Base-by-base conservation (phyloP, 2,888 invertebrate genomes). In the Agapetus fuscipes region DNA sequence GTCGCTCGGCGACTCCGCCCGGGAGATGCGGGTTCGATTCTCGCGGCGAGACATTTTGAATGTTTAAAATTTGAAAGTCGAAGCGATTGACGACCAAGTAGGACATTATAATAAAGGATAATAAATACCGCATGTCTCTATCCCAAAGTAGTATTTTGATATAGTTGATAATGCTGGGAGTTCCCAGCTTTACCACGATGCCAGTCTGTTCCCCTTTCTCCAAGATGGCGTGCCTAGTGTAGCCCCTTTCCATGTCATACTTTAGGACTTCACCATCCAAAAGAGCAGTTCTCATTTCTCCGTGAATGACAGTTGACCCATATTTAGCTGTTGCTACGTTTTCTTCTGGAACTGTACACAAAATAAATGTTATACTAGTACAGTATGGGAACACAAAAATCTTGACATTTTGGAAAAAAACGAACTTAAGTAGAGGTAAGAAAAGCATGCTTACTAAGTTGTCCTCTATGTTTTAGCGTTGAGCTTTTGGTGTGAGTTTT, bases 141-240 rank as follows among this genome's bases (percentile, higher is more conserved):
- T 97, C 97, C 94, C 95, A 96, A 9, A 98, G 73, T 51, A 95
- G 70, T 75, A 98, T 78, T 42, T 82, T 78, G 42, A 98, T 77
- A 56, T 93, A 87, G 72, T 98, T 98, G 53, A 98, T 77, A 55
- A 97, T 94, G 59, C 83, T 89, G 50, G 82, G 79, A 34, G 82
- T 77, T 49, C 80, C 80, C 38, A 96, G 73, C 53, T 87, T 83
- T 31, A 96, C 81, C 5, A 87, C 75, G 57, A 96, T 93, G 43
- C 90, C 86, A 42, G 61, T 61, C 58, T 81, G 78, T 61, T 80
- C 79, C 26, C 72, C 76, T 46, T 72, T 76, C 52, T 86, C 85
- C 51, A 76, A 81, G 56, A 94, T 91, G 45, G 83, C 78, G 63
- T 94, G 93, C 0, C 90, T 73, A 4, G 91, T 86, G 60, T 89